phyloP scores from a whole-genome alignment of 1,140 invertebrate species.

The Meloidogyne exigua region DNA sequence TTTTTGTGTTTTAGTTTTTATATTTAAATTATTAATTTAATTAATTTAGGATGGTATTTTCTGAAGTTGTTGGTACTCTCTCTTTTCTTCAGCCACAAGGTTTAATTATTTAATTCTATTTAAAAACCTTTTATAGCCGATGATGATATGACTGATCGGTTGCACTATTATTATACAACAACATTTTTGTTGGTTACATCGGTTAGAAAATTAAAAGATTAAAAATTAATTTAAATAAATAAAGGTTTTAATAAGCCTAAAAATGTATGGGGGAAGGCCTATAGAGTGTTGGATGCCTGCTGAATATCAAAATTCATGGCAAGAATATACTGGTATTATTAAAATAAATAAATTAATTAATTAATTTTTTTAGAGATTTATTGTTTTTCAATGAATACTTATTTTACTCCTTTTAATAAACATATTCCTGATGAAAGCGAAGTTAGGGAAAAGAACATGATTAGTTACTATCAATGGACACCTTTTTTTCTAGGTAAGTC shows the following conservation, averaged over 20 bases:
- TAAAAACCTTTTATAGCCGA: slow-evolving; percentile 40
- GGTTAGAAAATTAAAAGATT: slow-evolving; percentile 34
- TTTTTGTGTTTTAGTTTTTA: background rate
- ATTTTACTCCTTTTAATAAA: slow-evolving; percentile 53
- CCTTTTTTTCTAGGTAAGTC: slow-evolving; percentile 65
- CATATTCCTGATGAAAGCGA: slow-evolving; percentile 50
- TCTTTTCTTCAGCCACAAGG: slow-evolving; percentile 58
- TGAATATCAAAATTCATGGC: slow-evolving; percentile 61
- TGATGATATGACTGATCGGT: slow-evolving; percentile 60
- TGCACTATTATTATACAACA: slow-evolving; percentile 60
- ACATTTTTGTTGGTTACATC: slow-evolving; percentile 61
- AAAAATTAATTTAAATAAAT: slow-evolving; percentile 34
- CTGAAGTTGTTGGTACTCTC: slow-evolving; percentile 62
- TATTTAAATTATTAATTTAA: background rate
- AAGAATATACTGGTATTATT: slow-evolving; percentile 54
- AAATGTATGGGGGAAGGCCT: slow-evolving; percentile 63
- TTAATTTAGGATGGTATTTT: slow-evolving; percentile 59
- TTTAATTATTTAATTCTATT: too few relatives aligned
- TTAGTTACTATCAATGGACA: slow-evolving; percentile 68
- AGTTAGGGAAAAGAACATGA: slow-evolving; percentile 43
- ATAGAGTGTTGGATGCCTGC: slow-evolving; percentile 61
- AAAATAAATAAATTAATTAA: too few relatives aligned
- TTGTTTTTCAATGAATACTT: slow-evolving; percentile 60
- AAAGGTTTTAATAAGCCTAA: slow-evolving; percentile 57
- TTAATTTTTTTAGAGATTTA: slow-evolving; percentile 63